Percentiles rank a stretch among this genome's conserved stretches.
These are phyloP conservation scores for Rhyacichthys aspro DNA, from an alignment of 2,797 vertebrate species.

Conservation along the genomic window DNA sequence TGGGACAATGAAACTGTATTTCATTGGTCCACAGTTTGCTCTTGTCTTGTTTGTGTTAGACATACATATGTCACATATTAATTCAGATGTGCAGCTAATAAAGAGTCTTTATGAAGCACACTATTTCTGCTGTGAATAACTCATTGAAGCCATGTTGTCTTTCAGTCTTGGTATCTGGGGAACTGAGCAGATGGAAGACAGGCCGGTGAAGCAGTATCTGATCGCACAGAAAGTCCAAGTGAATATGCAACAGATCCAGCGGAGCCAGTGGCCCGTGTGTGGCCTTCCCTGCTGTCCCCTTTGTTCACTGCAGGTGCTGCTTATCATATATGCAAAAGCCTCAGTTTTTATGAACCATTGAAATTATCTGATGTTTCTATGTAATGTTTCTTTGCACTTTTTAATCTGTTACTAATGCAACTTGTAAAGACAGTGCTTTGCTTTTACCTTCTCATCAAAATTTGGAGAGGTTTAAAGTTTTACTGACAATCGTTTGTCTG, in stretches of 20 bases:
- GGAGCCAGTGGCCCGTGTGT: slow-evolving; percentile 40
- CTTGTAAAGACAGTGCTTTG: slow-evolving; percentile 30
- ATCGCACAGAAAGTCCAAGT: not conserved
- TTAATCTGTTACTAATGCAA: slow-evolving; percentile 58
- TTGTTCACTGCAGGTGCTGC: slow-evolving; percentile 82
- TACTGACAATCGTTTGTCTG: slow-evolving; percentile 79
- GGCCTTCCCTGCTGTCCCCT: slow-evolving; percentile 42
- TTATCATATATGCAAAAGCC: slow-evolving; percentile 86
- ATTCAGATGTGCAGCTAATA: not conserved
- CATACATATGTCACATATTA: no score
- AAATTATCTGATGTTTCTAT: slow-evolving; percentile 27
- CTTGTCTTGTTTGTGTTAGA: no score
- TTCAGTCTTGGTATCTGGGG: slow-evolving; percentile 98
- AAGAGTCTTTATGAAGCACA: not conserved
- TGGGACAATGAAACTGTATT: no score
- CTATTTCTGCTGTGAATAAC: not conserved
- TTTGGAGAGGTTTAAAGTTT: slow-evolving; percentile 68
- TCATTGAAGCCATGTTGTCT: slow-evolving; percentile 50
- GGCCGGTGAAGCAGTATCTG: slow-evolving; percentile 40
- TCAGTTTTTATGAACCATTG: slow-evolving; percentile 73
- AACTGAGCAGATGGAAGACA: slow-evolving; percentile 74
- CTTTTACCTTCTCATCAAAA: slow-evolving; percentile 50
- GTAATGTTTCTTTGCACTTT: slow-evolving; percentile 73
- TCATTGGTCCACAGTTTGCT: no score
- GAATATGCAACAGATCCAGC: slow-evolving; percentile 27